Base-by-base conservation (phyloP, 2,888 invertebrate species). In the Beris morrisii region DNA sequence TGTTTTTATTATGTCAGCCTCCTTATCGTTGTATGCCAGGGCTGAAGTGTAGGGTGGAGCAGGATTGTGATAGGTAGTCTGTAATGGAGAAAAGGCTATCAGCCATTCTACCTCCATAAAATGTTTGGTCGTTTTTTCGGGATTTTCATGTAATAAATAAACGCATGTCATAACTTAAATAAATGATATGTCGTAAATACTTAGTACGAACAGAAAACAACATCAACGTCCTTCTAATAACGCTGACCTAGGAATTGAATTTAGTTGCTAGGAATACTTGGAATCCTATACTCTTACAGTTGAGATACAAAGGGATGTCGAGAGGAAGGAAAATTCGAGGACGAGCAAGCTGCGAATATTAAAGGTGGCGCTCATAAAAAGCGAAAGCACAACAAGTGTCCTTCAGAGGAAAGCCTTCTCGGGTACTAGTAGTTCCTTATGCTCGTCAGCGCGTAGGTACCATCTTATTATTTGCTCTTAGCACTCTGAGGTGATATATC, bases 381-480 rank as follows among this genome's bases (percentile, higher is more conserved):
- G 31, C 38, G 32, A 59, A 59, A 59, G 58, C 48, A 59, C 48
- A 59, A 59, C 58, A 59, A 59, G 58, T 48, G 58, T 48, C 46
- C 58, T 59, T 48, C 48, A 59, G 31, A 22, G 13, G 28, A 48
- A 59, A 32, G 46, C 31, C 46, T 48, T 32, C 46, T 48, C 44
- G 46, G 46, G 32, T 32, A 7, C 38, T 9, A 38, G 38, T 3
- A 38, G 38, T 38, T 38, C 38, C 38, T 38, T 38, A 5, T 38
- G 2, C 38, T 1, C 38, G 38, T 38, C 38, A 38, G 9, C 38
- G 38, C 15, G 11, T 59, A 59, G 46, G 58, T 48, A 59, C 46
- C 58, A 31, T 46, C 58, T 59, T 59, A 59, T 59, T 59, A 59
- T 59, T 59, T 59, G 58, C 31, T 59, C 58, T 59, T 48, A 59